These are phyloP conservation scores for Sebastes hopkinsi DNA, from an alignment of 2,797 vertebrate species.

Conservation along the genomic window DNA sequence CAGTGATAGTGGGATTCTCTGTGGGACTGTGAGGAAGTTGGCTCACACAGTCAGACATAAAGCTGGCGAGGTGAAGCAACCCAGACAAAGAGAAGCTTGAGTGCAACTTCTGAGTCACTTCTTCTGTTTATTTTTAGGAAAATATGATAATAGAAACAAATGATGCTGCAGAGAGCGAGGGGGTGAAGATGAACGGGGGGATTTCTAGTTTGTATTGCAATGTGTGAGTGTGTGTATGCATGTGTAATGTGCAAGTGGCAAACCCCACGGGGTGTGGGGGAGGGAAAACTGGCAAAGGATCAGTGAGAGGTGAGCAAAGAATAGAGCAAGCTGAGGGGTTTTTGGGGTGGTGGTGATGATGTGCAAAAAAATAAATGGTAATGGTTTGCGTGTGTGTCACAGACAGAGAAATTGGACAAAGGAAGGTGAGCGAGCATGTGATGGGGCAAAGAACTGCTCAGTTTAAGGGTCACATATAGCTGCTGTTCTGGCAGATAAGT, in stretches of 20 bases:
- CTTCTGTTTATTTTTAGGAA: conserved; percentile 38
- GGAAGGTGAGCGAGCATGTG: not conserved
- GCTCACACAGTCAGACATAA: conserved; percentile 42
- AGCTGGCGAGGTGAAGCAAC: conserved; percentile 36
- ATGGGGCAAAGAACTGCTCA: not conserved
- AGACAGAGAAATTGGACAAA: conserved; percentile 8
- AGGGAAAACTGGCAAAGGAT: conserved; percentile 59
- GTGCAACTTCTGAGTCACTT: conserved; percentile 59
- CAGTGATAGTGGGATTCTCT: not conserved
- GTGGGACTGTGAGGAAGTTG: conserved; percentile 28
- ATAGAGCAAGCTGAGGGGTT: conserved; percentile 8
- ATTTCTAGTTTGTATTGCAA: conserved; percentile 50
- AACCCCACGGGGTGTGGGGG: conserved; percentile 64
- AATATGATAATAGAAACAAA: conserved; percentile 35
- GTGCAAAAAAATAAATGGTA: conserved; percentile 2
- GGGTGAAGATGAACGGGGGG: not conserved
- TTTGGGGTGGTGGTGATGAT: not conserved
- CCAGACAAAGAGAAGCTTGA: conserved; percentile 63
- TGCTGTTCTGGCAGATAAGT: conserved; percentile 2
- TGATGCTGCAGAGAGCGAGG: conserved; percentile 23
- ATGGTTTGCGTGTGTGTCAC: not conserved
- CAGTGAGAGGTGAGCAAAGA: conserved; percentile 60
- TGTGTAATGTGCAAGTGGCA: conserved; percentile 58
- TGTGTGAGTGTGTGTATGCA: conserved; percentile 52
- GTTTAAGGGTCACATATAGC: conserved; percentile 16